Evolutionary conservation across 2,113 vertebrate species (phyloP).

Genomic region (Tenebrosternarchus preto): DNA sequence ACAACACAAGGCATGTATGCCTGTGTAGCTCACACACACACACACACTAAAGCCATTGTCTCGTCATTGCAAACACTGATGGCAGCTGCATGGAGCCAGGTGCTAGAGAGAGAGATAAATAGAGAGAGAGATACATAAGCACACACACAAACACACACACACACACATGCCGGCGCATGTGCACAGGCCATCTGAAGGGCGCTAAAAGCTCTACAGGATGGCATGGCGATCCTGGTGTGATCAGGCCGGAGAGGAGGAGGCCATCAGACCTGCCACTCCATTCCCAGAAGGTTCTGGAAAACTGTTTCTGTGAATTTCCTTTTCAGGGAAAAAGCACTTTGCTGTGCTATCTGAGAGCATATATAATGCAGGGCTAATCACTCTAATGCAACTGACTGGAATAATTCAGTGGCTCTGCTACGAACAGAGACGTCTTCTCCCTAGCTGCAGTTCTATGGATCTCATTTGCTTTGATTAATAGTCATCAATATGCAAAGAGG

Average conservation of each 20-base stretch:
- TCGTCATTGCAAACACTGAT: too few relatives aligned
- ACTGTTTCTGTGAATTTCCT: too few relatives aligned
- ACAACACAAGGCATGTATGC: neutral
- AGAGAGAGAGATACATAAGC: neutral
- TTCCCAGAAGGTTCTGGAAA: too few relatives aligned
- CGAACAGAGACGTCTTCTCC: too few relatives aligned
- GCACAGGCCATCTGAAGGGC: neutral
- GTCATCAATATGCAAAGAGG: too few relatives aligned
- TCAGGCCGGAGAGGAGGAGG: too few relatives aligned
- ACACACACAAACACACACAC: constrained; percentile 38
- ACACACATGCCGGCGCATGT: constrained; percentile 1
- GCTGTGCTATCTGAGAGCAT: constrained; percentile 17
- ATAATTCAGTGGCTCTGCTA: too few relatives aligned
- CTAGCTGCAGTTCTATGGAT: neutral
- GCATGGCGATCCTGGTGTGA: too few relatives aligned
- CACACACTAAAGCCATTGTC: constrained; percentile 34
- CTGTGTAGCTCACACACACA: constrained; percentile 23
- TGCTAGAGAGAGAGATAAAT: neutral
- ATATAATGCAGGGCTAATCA: constrained; percentile 11
- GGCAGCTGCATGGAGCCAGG: constrained; percentile 21
- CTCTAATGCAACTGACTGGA: neutral
- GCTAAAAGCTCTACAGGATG: constrained; percentile 27
- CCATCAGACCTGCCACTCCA: too few relatives aligned
- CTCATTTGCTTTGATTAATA: too few relatives aligned
- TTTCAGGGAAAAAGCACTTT: neutral